phyloP scores from a whole-genome alignment of 2,113 vertebrate genomes.

The Hystrix cristata region DNA sequence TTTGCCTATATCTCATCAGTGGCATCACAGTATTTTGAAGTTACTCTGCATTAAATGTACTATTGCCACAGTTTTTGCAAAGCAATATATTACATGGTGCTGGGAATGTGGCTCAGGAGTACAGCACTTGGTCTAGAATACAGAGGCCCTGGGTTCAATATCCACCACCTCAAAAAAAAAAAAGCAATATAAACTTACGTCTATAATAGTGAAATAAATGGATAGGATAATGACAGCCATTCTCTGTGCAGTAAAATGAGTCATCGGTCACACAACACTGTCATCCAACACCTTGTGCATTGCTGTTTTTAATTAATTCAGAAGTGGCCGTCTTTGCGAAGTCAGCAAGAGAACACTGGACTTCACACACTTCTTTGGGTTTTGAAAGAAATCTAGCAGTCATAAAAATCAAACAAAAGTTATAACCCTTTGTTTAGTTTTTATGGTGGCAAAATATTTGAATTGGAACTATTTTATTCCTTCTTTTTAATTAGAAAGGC shows the following conservation, averaged over 20 bases:
- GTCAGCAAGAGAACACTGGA: constrained; percentile 74
- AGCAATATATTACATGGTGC: neutral
- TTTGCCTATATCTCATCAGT: neutral
- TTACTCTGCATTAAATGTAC: neutral
- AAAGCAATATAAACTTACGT: neutral
- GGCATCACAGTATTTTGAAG: constrained; percentile 24
- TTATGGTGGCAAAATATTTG: constrained; percentile 57
- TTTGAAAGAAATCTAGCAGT: constrained; percentile 63
- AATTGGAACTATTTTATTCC: constrained; percentile 35
- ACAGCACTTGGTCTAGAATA: neutral
- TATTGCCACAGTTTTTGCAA: constrained; percentile 43
- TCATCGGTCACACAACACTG: constrained; percentile 77
- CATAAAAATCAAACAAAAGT: constrained; percentile 58
- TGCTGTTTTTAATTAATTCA: constrained; percentile 83
- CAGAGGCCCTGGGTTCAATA: neutral
- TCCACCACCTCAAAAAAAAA: neutral
- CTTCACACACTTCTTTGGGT: constrained; percentile 73
- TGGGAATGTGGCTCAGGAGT: neutral
- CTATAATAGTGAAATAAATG: constrained; percentile 65
- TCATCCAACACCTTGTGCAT: constrained; percentile 71
- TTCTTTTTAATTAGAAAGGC: constrained; percentile 35
- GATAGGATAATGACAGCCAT: constrained; percentile 69
- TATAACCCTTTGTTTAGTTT: constrained; percentile 54
- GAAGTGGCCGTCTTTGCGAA: constrained; percentile 65
- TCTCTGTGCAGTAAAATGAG: constrained; percentile 78